A percentile compares a stretch with the other conserved stretches of the same genome.
phyloP scores from a whole-genome alignment of 2,888 invertebrate genomes.

The Coremacera marginata region DNA sequence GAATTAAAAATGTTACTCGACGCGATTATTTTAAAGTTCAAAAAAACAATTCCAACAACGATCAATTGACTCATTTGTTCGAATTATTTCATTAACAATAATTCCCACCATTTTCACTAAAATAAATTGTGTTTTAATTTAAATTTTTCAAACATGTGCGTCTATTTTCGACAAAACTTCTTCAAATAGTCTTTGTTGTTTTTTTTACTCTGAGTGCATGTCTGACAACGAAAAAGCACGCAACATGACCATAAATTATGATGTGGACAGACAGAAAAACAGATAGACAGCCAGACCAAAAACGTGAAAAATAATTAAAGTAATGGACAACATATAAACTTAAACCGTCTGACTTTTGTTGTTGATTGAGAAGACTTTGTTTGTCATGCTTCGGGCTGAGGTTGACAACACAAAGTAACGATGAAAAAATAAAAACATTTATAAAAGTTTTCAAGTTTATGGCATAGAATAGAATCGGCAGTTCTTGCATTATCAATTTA shows the following conservation, averaged over 20 bases:
- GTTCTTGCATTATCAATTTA: no score
- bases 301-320: conserved; percentile 6
- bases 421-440: no score
- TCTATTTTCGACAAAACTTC: conserved; percentile 6
- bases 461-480: no score
- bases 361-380: no score
- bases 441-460: no score
- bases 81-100: conserved; percentile 17
- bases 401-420: no score
- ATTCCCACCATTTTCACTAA: conserved; percentile 27
- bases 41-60: neutral
- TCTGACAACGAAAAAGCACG: conserved; percentile 26
- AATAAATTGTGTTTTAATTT: conserved; percentile 29
- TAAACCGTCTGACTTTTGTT: neutral
- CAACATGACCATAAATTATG: conserved; percentile 33
- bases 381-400: no score
- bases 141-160: conserved; percentile 24
- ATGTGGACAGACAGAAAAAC: neutral
- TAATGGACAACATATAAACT: conserved; percentile 3
- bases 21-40: neutral
- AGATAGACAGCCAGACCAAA: conserved; percentile 7
- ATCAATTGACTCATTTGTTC: conserved; percentile 18
- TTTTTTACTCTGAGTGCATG: neutral
- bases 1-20: neutral
- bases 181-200: neutral